Evolutionary conservation across 1,140 invertebrate genomes (phyloP), one percentile per base, ranked within the genome.

Genomic region (Dysdera silvatica): DNA sequence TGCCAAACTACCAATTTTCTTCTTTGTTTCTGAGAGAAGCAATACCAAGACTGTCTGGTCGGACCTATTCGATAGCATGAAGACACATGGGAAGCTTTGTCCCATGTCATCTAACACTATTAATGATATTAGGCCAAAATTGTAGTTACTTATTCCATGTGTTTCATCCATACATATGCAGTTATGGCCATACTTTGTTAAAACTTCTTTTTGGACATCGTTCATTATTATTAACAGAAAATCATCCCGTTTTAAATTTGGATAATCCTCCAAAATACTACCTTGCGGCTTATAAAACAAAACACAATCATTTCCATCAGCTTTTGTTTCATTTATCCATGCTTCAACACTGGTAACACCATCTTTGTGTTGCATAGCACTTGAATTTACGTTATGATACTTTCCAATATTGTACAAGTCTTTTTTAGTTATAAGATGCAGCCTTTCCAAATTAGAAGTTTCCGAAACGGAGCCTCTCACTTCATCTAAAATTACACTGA

Each of bases 151-250:
- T 24, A 54, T 8, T n/a, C 33, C 52, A 29, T 40, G 32, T 23
- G 52, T 40, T 6, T 37, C 20, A 54, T 54, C 52, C 8, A 54
- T 12, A 37, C 52, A 54, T 16, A 54, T 18, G n/a, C 33, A 54
- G 28, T 54, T 23, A 2, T 32, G 28, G 18, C 52, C 12, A 24
- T 33, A 40, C 18, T 40, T 54, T 40, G 37, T 40, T n/a, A 26
- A n/a, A 10, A 54, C 26, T 26, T 54, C 18, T 31, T 5, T 8
- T 26, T 54, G 52, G 16, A 23, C 33, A 33, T 54, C 52, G 23
- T 32, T 54, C 52, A 40, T 54, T 28, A 54, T 37, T 8, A 54
- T 54, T 23, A 54, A 40, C 7, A 40, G 14, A 40, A 54, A 54
- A 54, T 54, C 32, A 4, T 54, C n/a, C 7, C 28, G 5, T 20